Base-by-base conservation (phyloP, 2,113 vertebrate genomes). In the Stegastes partitus region DNA sequence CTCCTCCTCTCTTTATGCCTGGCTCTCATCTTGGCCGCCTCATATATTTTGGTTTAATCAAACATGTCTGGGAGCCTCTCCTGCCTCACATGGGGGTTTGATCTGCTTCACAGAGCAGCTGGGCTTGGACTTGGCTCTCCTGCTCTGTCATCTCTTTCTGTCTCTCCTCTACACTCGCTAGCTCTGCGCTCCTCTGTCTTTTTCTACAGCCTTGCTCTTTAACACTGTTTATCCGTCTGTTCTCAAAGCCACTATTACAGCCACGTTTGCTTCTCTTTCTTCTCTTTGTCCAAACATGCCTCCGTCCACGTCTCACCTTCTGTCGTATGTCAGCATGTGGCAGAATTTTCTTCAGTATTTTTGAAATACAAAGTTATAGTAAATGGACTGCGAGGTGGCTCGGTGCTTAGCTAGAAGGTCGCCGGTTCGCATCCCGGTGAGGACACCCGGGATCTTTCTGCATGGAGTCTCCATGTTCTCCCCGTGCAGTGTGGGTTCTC, bases 1-100 rank as follows among this genome's bases (percentile, higher is more conserved):
- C 51, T 63, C n/a, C 49, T 65, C 51, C 66, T 76, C 71, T 74
- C 56, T 65, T 63, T 59, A 68, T 71, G 55, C 65, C 74, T 54
- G 77, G 65, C 72, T 89, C 88, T 88, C 85, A 77, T 90, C 84
- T 84, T 15, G 49, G 82, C 65, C 12, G 47, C 72, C 74, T 89
- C 83, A 79, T 85, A 77, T 87, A 87, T 83, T 84, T 76, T 39
- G 83, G 77, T 90, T 90, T 88, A 91, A 89, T 89, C 88, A 91
- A 85, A 91, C 89, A 79, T 84, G 77, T 90, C 86, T 78, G 85
- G 85, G 62, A 85, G 85, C 68, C 72, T 92, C 79, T 86, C 59
- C 68, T 81, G 63, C 59, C 74, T 73, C 84, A 72, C 73, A 65
- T 73, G 74, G 79, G 79, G 86, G 74, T 89, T 87, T 88, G 87